Percentiles rank a stretch among this genome's conserved stretches.
These are phyloP conservation scores for Diceros bicornis DNA, from an alignment of 2,797 vertebrate genomes.

Conservation along the genomic window DNA sequence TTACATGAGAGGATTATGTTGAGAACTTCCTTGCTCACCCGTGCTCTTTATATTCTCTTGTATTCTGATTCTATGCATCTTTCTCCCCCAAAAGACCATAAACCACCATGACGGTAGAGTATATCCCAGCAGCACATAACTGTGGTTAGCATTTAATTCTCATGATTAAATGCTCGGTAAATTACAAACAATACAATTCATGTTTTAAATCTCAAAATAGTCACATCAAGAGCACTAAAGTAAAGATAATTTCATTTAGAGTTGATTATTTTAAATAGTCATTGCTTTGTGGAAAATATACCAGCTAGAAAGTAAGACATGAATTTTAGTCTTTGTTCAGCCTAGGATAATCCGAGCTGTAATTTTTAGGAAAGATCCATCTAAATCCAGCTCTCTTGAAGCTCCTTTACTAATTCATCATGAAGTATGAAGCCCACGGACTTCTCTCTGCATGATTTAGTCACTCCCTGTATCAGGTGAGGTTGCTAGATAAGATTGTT, in stretches of 20 bases:
- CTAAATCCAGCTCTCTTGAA: background rate
- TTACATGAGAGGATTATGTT: background rate
- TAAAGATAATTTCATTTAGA: slow-evolving; percentile 14
- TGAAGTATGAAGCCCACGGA: too few relatives aligned
- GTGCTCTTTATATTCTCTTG: background rate
- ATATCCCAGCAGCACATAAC: background rate
- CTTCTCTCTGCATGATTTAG: background rate
- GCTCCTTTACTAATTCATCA: background rate
- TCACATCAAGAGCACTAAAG: background rate
- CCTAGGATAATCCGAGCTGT: background rate
- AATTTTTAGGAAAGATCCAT: background rate
- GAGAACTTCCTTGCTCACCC: too few relatives aligned
- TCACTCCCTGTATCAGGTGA: background rate
- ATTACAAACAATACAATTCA: background rate
- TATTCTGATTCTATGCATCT: background rate
- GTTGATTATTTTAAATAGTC: background rate
- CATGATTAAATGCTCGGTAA: background rate
- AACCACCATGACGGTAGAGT: background rate
- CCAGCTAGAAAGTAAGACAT: background rate
- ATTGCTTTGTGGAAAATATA: background rate
- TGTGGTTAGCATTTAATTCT: background rate
- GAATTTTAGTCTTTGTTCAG: background rate
- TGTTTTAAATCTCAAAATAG: background rate
- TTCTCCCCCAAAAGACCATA: background rate
- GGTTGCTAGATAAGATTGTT: background rate